Evolutionary conservation across 2,888 invertebrate species (phyloP).

Genomic region (Abrostola triplasia): DNA sequence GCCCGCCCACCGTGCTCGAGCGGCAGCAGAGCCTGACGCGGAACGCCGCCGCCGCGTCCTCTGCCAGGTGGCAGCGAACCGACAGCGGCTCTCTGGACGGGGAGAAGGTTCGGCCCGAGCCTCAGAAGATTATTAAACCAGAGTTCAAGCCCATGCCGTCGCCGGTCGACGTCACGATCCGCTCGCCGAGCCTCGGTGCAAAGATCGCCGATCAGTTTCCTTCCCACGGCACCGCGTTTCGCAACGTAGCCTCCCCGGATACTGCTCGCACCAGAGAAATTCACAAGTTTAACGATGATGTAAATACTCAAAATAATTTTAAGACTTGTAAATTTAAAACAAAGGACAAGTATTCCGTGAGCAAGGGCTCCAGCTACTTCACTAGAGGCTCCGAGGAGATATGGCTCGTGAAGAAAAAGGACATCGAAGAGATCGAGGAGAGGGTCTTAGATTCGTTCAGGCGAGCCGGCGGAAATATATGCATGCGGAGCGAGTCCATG

Average conservation of each 20-base stretch:
- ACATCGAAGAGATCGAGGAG: slow-evolving; percentile 85
- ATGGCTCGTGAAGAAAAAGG: slow-evolving; percentile 86
- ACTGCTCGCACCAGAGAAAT: slow-evolving; percentile 61
- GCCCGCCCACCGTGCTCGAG: slow-evolving; percentile 56
- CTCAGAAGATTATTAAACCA: slow-evolving; percentile 82
- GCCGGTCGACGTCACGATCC: slow-evolving; percentile 79
- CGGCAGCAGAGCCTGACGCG: slow-evolving; percentile 67
- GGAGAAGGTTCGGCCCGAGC: slow-evolving; percentile 74
- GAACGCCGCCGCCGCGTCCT: slow-evolving; percentile 55
- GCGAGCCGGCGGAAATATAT: slow-evolving; percentile 76
- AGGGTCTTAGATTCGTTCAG: slow-evolving; percentile 82
- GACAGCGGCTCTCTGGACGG: slow-evolving; percentile 64
- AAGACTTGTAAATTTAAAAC: slow-evolving; percentile 79
- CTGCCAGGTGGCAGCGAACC: slow-evolving; percentile 72
- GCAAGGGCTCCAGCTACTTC: slow-evolving; percentile 84
- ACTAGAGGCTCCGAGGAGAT: slow-evolving; percentile 85
- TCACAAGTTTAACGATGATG: slow-evolving; percentile 71
- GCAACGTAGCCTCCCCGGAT: slow-evolving; percentile 81
- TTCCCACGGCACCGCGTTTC: slow-evolving; percentile 83
- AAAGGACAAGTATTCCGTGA: slow-evolving; percentile 80
- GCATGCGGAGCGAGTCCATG: slow-evolving; percentile 58
- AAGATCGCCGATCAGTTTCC: slow-evolving; percentile 82
- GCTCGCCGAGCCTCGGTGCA: slow-evolving; percentile 81
- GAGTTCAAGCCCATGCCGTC: slow-evolving; percentile 83
- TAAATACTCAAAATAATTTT: slow-evolving; percentile 74